Evolutionary conservation across 2,888 invertebrate genomes (phyloP), one percentile per base, ranked within the genome.

Genomic region (Catocala sponsa): DNA sequence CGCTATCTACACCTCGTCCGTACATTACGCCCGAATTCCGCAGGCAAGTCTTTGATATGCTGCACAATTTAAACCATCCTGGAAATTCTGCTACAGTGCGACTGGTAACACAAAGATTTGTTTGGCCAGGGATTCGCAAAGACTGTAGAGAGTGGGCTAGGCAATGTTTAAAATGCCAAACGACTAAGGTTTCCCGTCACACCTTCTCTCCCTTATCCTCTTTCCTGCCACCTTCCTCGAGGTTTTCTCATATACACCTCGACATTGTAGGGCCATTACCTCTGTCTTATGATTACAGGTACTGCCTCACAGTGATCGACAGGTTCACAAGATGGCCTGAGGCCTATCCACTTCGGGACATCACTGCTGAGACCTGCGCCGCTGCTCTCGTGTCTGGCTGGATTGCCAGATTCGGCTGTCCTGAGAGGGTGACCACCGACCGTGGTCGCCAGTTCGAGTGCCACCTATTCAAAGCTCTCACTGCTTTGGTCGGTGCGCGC

Each of bases 341-440:
- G n/a, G n/a, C n/a, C n/a, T n/a, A n/a, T n/a, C n/a, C n/a, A n/a
- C n/a, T 2, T 15, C 15, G 75, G 6, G 53, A 43, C 41, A 60
- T 81, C 7, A 80, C 84, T 0, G 41, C 83, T 0, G 73, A 79
- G 9, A 80, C 78, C 43, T 43, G 43, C n/a, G 15, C 15, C 15
- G 15, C 15, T 15, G 15, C 15, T 2, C 15, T 15, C 15, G 15
- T 15, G 15, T 15, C 15, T 15, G 15, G 15, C 15, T 15, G 15
- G 15, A 15, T 15, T 15, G 15, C 15, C 15, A 15, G 15, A 11
- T 46, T 46, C 9, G 46, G 46, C 12, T 46, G 46, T 46, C 46
- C 52, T 15, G 35, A n/a, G 35, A 11, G 12, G 9, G 13, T 50
- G 13, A 50, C 50, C 6, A 50, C 50, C 4, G 50, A 50, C 35